These are phyloP conservation scores for Lithophane ornitopus DNA, from an alignment of 2,888 invertebrate species.

Conservation along the genomic window DNA sequence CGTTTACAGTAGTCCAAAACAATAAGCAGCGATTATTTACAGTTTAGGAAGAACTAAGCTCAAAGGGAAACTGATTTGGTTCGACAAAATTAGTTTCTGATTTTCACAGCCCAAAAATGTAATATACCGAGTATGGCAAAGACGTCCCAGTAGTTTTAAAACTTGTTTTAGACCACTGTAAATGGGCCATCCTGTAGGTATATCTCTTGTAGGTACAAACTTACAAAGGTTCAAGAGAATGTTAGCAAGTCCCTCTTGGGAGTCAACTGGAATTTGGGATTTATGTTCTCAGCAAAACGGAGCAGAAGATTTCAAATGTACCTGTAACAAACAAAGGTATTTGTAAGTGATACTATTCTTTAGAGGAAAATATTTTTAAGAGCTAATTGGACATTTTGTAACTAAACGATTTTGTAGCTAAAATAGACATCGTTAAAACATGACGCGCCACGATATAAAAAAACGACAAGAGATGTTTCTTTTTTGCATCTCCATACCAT, in stretches of 20 bases:
- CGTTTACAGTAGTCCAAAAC: neutral
- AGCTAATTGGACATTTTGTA: neutral
- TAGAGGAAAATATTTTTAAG: neutral
- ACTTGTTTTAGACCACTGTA: too few relatives aligned
- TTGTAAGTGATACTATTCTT: conserved; percentile 3
- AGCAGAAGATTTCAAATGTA: conserved; percentile 25
- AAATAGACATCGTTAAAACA: neutral
- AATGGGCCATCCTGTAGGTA: neutral
- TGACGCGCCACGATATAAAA: neutral
- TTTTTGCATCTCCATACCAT: too few relatives aligned
- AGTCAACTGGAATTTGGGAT: conserved; percentile 1
- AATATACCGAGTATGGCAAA: neutral
- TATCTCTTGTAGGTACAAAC: conserved; percentile 2
- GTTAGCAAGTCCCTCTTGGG: conserved; percentile 9
- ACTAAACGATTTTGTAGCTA: neutral
- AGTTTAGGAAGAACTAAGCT: neutral
- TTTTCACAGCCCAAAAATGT: neutral
- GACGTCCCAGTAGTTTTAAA: neutral
- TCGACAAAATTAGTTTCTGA: neutral
- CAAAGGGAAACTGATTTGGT: neutral
- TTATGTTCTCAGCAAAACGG: conserved; percentile 23
- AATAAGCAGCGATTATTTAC: neutral
- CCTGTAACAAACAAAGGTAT: conserved; percentile 44
- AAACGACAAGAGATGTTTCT: too few relatives aligned
- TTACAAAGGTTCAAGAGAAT: conserved; percentile 8